Evolutionary conservation across 2,113 vertebrate genomes (phyloP).

Genomic region (Corythornis vintsioides): DNA sequence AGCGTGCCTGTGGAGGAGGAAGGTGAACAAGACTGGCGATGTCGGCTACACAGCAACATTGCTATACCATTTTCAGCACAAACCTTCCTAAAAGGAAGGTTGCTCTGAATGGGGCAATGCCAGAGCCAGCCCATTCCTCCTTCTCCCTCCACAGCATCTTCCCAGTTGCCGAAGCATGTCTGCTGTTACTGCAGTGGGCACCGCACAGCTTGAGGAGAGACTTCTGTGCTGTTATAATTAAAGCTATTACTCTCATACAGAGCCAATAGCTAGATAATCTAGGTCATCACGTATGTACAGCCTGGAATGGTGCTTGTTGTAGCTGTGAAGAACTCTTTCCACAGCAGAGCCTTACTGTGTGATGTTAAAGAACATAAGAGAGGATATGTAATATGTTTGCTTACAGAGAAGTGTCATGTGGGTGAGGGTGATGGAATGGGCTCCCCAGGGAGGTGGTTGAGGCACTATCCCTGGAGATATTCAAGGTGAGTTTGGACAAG

Average conservation of each 20-base stretch:
- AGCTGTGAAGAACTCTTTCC: not conserved
- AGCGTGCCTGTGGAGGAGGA: not conserved
- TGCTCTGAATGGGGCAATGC: not conserved
- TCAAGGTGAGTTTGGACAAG: too few relatives aligned
- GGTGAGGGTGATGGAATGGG: too few relatives aligned
- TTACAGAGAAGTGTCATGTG: not conserved
- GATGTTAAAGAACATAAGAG: not conserved
- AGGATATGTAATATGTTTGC: not conserved
- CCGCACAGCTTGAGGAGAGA: rapidly evolving
- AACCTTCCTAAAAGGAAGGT: not conserved
- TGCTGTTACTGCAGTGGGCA: not conserved
- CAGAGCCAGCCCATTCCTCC: not conserved
- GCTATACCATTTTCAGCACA: not conserved
- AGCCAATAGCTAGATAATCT: not conserved
- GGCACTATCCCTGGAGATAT: too few relatives aligned
- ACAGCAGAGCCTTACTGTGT: too few relatives aligned
- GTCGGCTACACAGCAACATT: not conserved
- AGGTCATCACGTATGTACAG: not conserved
- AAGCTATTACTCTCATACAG: not conserved
- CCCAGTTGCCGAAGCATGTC: not conserved
- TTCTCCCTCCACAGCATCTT: not conserved
- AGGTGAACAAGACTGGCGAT: not conserved
- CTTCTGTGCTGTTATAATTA: not conserved
- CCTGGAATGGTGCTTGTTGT: not conserved
- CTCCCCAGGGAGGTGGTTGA: too few relatives aligned